phyloP scores from a whole-genome alignment of 2,888 invertebrate species.

The Pteria penguin region DNA sequence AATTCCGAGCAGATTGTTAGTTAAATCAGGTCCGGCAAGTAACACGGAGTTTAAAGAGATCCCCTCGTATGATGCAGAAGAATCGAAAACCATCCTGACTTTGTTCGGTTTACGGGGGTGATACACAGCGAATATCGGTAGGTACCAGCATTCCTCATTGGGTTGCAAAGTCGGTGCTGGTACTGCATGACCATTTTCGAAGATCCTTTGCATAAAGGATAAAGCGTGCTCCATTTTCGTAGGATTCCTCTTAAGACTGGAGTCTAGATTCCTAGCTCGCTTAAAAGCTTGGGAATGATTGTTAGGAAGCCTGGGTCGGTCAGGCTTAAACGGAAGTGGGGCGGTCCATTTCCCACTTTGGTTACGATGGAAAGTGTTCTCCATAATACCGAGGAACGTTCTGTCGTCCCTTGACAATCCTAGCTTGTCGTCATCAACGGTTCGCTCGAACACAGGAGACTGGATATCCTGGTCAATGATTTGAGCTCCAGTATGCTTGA shows the following conservation, averaged over 20 bases:
- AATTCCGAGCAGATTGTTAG: constrained; percentile 48
- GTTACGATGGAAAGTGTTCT: constrained; percentile 15
- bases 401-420: constrained; percentile 36
- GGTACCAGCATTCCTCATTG: constrained; percentile 50
- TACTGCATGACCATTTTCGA: constrained; percentile 43
- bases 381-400: constrained; percentile 36
- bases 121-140: constrained; percentile 52
- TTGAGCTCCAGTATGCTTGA: not conserved
- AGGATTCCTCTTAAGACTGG: constrained; percentile 28
- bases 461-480: not conserved
- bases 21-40: constrained; percentile 46
- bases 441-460: constrained; percentile 16
- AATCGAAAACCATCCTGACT: constrained; percentile 52
- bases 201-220: constrained; percentile 42
- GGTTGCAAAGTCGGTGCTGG: constrained; percentile 29
- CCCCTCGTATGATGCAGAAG: constrained; percentile 42
- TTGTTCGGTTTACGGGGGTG: constrained; percentile 45
- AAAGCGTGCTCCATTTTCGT: constrained; percentile 37
- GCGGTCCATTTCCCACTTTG: constrained; percentile 35
- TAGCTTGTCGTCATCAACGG: constrained; percentile 26
- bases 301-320: constrained; percentile 26
- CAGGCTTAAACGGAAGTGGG: constrained; percentile 37
- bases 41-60: constrained; percentile 47
- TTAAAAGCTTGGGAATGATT: constrained; percentile 31
- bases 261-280: constrained; percentile 30